These are phyloP conservation scores for Malacoctenus gilli DNA, from an alignment of 2,797 vertebrate species.

Conservation along the genomic window DNA sequence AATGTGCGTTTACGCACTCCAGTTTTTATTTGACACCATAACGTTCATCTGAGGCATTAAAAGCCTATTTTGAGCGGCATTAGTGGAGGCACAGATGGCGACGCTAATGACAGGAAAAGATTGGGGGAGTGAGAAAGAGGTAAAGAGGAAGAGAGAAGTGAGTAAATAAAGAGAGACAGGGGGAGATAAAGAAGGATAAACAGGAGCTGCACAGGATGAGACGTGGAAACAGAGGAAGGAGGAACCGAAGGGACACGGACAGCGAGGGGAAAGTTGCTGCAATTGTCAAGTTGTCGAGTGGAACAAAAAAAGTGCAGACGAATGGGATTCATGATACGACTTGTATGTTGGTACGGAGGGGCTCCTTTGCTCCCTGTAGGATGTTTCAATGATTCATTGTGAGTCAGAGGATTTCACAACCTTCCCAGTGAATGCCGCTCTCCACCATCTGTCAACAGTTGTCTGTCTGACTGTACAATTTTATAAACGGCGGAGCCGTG, in stretches of 20 bases:
- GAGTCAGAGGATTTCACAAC: slow-evolving; percentile 60
- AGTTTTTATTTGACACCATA: slow-evolving; percentile 40
- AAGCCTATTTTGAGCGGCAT: slow-evolving; percentile 38
- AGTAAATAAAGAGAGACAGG: slow-evolving; percentile 45
- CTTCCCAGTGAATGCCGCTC: slow-evolving; percentile 26
- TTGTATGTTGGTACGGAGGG: slow-evolving; percentile 43
- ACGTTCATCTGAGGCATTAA: slow-evolving; percentile 34
- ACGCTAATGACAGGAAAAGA: slow-evolving; percentile 55
- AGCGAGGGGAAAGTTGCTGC: slow-evolving; percentile 32
- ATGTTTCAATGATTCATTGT: slow-evolving; percentile 54
- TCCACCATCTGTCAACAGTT: slow-evolving; percentile 55
- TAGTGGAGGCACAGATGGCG: slow-evolving; percentile 54
- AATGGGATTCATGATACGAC: slow-evolving; percentile 59
- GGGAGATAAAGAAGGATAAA: slow-evolving; percentile 35
- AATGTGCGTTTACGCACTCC: slow-evolving; percentile 31
- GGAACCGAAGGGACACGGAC: slow-evolving; percentile 23
- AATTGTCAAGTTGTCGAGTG: slow-evolving; percentile 46
- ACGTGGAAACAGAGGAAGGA: slow-evolving; percentile 41
- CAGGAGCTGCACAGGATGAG: slow-evolving; percentile 32
- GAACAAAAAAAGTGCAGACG: slow-evolving; percentile 44
- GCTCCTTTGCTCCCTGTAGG: slow-evolving; percentile 41
- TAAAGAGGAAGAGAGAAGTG: slow-evolving; percentile 3
- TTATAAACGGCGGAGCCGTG: slow-evolving; percentile 39
- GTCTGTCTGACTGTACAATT: slow-evolving; percentile 47
- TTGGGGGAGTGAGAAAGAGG: slow-evolving; percentile 20